A percentile compares a stretch with the other conserved stretches of the same genome.
Conservation (phyloP, 2,888 invertebrate genomes). For the Cryptosula pallasiana region DNA sequence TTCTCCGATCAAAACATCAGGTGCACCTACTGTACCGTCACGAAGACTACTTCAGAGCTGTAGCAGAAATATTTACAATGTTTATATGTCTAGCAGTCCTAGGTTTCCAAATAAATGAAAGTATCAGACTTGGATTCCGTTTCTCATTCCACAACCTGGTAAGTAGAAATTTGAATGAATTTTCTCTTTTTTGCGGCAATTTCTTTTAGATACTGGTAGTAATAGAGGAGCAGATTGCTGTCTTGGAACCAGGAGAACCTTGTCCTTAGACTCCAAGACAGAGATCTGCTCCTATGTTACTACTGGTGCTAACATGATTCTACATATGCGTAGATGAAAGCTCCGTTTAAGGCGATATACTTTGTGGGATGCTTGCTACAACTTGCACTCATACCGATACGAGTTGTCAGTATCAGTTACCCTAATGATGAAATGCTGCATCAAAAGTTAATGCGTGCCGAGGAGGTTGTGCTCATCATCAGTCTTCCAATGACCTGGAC, state of each 20-base stretch:
- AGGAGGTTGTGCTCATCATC: constrained; percentile 85
- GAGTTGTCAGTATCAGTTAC: constrained; percentile 57
- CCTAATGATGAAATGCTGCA: constrained; percentile 58
- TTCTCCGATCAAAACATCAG: constrained; percentile 66
- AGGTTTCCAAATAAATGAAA: constrained; percentile 84
- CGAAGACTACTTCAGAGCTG: constrained; percentile 29
- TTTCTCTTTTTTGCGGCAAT: not conserved
- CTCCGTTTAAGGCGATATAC: constrained; percentile 91
- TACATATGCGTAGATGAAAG: constrained; percentile 68
- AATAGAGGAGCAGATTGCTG: no score
- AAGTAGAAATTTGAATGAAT: constrained; percentile 37
- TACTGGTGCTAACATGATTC: no score
- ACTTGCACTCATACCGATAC: constrained; percentile 80
- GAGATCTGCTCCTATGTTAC: no score
- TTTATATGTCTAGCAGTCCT: constrained; percentile 82
- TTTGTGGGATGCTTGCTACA: constrained; percentile 83
- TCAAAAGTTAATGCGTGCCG: constrained; percentile 61
- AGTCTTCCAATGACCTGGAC: constrained; percentile 96
- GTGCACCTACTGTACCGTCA: not conserved
- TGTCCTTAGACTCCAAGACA: no score
- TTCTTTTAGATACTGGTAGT: no score
- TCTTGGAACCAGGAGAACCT: no score
- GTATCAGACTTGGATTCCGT: constrained; percentile 84
- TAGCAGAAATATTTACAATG: constrained; percentile 89
- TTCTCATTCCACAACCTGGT: constrained; percentile 90